phyloP scores from a whole-genome alignment of 2,797 vertebrate genomes.

The Onychomys leucogaster region DNA sequence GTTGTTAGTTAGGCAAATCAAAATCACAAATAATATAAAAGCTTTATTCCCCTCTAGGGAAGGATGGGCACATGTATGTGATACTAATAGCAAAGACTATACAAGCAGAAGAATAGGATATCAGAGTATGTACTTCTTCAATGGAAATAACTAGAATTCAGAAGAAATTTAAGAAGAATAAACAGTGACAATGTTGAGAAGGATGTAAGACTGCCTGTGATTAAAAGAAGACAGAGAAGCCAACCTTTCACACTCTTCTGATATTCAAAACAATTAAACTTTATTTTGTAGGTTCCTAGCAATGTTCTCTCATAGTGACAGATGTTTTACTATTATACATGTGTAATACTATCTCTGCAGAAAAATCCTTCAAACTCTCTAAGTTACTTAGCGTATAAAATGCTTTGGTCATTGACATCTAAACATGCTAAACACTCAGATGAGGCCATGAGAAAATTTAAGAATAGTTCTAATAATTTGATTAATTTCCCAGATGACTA shows the following conservation, averaged over 20 bases:
- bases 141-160: neutral
- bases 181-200: neutral
- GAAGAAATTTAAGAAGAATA: neutral
- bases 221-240: neutral
- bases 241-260: neutral
- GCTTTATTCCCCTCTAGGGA: neutral
- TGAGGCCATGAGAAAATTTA: neutral
- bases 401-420: neutral
- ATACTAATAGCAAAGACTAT: neutral
- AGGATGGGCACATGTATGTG: neutral
- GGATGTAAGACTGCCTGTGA: neutral
- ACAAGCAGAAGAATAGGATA: neutral
- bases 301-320: neutral
- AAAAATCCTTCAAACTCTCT: neutral
- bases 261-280: neutral
- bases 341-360: neutral
- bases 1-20: neutral
- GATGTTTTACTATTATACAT: neutral
- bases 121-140: neutral
- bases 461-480: neutral
- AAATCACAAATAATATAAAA: neutral
- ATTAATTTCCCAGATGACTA: slow-evolving; percentile 21
- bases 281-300: neutral
- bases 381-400: neutral
- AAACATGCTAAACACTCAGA: neutral